Base-by-base conservation (phyloP, 2,888 invertebrate genomes). In the Troilus luridus region DNA sequence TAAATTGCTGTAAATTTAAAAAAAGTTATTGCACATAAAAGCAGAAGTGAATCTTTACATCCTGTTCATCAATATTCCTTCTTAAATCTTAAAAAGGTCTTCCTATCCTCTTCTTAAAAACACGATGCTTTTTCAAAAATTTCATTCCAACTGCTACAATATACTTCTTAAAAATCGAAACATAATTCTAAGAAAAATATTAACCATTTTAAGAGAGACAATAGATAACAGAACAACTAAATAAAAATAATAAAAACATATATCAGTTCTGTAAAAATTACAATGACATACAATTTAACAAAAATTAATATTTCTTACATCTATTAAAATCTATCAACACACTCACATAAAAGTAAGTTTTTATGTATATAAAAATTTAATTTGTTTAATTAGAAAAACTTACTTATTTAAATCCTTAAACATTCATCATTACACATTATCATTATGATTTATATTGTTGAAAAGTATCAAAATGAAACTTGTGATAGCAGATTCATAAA, bases 111-210 rank as follows among this genome's bases (percentile, higher is more conserved):
- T 85, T 85, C 85, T 85, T 58, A 19, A 77, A 77, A 41, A 77
- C 27, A 77, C 27, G 72, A 41, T 41, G 12, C 72, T 77, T 77
- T 21, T 8, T 77, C 72, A 77, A 77, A 77, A 77, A 77, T 77
- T 77, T 77, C 72, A 77, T 77, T 77, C 72, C 72, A 77, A 77
- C 72, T 77, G 72, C 72, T 77, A 77, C 72, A 41, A 77, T 64
- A 77, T 41, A 77, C 41, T 77, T 77, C 72, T 77, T 77, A 24
- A 77, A 67, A 77, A 24, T 72, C 72, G 0, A 24, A 90, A 89
- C 58, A 88, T 56, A n/a, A 59, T 59, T 88, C 59, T 88, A 88
- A 88, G 24, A 59, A 59, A 88, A 88, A 88, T 88, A 88, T 27
- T 56, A 88, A 88, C 59, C 88, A 88, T 88, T 59, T 59, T 59